Percentiles rank a stretch among this genome's conserved stretches.
These are phyloP conservation scores for Drosophila fuyamai DNA, from an alignment of 1,140 invertebrate genomes.

Conservation along the genomic window DNA sequence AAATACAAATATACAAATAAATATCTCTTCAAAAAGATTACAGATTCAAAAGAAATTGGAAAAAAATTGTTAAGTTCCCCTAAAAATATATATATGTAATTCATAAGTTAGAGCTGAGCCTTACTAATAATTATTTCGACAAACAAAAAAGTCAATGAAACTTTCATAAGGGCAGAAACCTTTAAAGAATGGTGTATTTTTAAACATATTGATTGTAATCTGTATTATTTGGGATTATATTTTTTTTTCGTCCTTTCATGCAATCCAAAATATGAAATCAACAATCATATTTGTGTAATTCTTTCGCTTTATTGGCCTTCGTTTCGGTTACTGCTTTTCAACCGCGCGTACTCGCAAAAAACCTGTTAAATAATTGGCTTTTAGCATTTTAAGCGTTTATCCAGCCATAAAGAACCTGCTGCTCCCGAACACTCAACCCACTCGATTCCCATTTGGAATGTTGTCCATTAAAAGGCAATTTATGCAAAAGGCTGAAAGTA, in stretches of 20 bases:
- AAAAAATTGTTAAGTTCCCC: no score
- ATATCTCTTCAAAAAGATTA: no score
- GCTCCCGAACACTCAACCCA: constrained; percentile 10
- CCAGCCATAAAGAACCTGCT: constrained; percentile 39
- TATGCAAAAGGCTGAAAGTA: constrained; percentile 42
- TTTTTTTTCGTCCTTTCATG: background rate
- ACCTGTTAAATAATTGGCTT: constrained; percentile 50
- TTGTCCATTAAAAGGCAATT: constrained; percentile 51
- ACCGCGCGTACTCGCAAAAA: constrained; percentile 17
- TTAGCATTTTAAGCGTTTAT: constrained; percentile 52
- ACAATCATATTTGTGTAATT: constrained; percentile 17
- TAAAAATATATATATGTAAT: no score
- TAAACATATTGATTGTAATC: no score
- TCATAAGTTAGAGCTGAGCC: no score
- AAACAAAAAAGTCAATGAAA: no score
- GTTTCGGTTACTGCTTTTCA: constrained; percentile 23
- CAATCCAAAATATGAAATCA: background rate
- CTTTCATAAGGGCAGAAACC: no score
- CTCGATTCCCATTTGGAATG: constrained; percentile 17
- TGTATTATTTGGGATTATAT: no score
- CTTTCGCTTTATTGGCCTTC: constrained; percentile 29
- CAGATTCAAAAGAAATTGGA: no score
- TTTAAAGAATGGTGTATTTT: no score
- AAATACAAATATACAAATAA: no score
- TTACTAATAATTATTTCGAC: no score